Base-by-base conservation (phyloP, 2,113 vertebrate species). In the Coracopsis vasa region DNA sequence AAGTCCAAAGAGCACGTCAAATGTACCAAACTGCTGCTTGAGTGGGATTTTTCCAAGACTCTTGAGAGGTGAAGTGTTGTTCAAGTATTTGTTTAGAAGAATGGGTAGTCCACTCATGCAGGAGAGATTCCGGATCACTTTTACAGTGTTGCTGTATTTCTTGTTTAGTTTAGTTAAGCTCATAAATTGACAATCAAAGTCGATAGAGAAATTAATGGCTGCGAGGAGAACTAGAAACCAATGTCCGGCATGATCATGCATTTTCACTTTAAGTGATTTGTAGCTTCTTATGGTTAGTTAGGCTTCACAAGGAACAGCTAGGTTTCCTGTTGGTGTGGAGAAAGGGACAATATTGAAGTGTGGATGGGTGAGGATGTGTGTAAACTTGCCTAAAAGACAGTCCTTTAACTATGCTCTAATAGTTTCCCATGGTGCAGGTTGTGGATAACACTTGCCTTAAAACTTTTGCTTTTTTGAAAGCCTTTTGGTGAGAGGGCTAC, bases 71-170 rank as follows among this genome's bases (percentile, higher is more conserved):
- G 31, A 81, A 89, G 61, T 91, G 72, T 86, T 95, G 25, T 24
- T 87, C 65, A 96, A 88, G 84, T 94, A 66, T 90, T 94, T 96
- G 82, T 95, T 96, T 95, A 95, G 94, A 94, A 80, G 54, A 90
- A 88, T 21, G 39, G 66, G 29, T 78, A 47, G 35, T 78, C 80
- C 64, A 25, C 60, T 96, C 60, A 19, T 64, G 50, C 69, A 88
- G 71, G 54, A 86, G 37, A 88, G 50, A 73, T 77, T 83, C 21
- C 27, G 15, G 13, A 94, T 92, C 50, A 75, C 80, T 93, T 90
- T 85, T 80, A 67, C 42, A 50, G 71, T 16, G 27, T 42, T 95
- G 39, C 35, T 92, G 0, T 75, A 37, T 45, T 66, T 56, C 24
- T 81, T 94, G 66, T 80, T 96, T 94, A 72, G 44, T 95, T 94